Evolutionary conservation across 2,888 invertebrate genomes (phyloP), one percentile per base, ranked within the genome.

Genomic region (Cantharis lateralis): DNA sequence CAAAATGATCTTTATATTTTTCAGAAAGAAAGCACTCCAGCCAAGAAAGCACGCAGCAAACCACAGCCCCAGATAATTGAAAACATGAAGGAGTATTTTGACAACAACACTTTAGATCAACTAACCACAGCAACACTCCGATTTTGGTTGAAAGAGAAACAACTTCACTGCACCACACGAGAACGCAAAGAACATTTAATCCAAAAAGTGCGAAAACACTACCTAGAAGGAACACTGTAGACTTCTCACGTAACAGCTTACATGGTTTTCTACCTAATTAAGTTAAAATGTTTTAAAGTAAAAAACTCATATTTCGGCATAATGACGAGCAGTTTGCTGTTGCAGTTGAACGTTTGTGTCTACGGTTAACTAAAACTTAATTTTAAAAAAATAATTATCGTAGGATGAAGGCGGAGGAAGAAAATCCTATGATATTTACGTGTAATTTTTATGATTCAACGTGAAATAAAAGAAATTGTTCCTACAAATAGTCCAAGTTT

Each of bases 101-200:
- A 81, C 15, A 82, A 78, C 64, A 79, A 81, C 20, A 81, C 78
- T 15, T 72, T 82, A 28, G 79, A 81, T 20, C 81, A 82, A 72
- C 72, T 82, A 61, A 82, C 81, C n/a, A 81, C 80, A 15, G 76
- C 81, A n/a, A 81, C 80, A 15, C 70, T 82, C 20, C 48, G 79
- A 48, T 75, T 80, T 48, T 82, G 82, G 82, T 64, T 82, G 26
- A 81, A 81, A 77, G 80, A 82, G 70, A 78, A 77, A 68, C 75
- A 74, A 15, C 62, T 82, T 20, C 81, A 80, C 72, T 82, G 82
- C 72, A 81, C 81, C 15, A 81, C 81, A 9, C 79, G 82, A 72
- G 82, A 82, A 61, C 82, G 81, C 70, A 82, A 82, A 62, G 80
- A 78, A n/a, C 79, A 78, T 72, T 75, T 82, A 24, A 78, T 82